A percentile compares a stretch with the other conserved stretches of the same genome.
Conservation (phyloP, 2,113 vertebrate species). For the Donacobius atricapilla region DNA sequence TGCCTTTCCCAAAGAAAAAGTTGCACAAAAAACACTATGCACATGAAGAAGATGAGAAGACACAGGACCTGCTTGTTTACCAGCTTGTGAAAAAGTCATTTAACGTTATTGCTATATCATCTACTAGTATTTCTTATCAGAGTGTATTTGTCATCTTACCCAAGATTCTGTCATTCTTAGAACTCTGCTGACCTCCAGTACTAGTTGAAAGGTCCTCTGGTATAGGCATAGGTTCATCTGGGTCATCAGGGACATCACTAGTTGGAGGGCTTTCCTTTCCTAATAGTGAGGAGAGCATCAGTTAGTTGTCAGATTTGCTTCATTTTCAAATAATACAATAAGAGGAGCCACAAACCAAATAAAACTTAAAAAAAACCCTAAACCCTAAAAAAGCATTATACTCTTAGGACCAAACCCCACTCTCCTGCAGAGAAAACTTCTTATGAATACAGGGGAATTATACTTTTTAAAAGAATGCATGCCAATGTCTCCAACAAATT, state of each 20-base stretch:
- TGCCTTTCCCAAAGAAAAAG: background rate
- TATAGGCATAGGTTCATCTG: slow-evolving; percentile 95
- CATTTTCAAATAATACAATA: background rate
- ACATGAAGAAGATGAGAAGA: background rate
- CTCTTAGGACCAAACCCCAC: background rate
- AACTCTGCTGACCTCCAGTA: slow-evolving; percentile 83
- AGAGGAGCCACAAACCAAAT: background rate
- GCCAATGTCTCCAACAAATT: background rate
- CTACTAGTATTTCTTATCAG: background rate
- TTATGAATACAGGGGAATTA: background rate
- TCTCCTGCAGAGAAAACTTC: background rate
- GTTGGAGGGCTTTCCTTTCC: slow-evolving; percentile 87
- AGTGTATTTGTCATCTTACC: slow-evolving; percentile 68
- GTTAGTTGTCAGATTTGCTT: background rate
- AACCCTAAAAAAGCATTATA: background rate
- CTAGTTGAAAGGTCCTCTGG: slow-evolving; percentile 95
- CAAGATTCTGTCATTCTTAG: slow-evolving; percentile 82
- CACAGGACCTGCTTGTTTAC: background rate
- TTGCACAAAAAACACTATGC: background rate
- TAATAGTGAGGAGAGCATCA: slow-evolving; percentile 59
- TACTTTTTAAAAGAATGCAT: background rate
- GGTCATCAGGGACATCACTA: slow-evolving; percentile 86
- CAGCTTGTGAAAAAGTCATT: background rate
- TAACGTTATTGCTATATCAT: background rate
- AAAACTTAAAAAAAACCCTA: background rate